These are phyloP conservation scores for Thamnophis elegans DNA, from an alignment of 2,797 vertebrate species.

Conservation along the genomic window DNA sequence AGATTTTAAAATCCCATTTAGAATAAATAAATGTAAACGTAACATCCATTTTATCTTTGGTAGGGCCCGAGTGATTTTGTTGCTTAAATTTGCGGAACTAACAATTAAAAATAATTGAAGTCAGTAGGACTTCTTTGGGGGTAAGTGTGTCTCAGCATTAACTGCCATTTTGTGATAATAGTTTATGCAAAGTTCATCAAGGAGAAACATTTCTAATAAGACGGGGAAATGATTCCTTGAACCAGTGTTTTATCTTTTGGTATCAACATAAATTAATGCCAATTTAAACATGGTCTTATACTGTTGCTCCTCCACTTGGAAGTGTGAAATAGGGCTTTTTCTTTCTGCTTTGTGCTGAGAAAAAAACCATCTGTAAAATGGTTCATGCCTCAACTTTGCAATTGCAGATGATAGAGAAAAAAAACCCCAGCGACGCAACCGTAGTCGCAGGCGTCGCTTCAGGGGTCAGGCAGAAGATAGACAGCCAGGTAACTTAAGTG, in stretches of 20 bases:
- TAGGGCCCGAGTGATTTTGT: background rate
- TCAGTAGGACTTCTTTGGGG: background rate
- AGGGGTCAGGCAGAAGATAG: slow-evolving; percentile 93
- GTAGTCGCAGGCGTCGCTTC: slow-evolving; percentile 91
- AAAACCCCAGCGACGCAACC: slow-evolving; percentile 96
- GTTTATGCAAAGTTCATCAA: background rate
- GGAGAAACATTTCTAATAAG: background rate
- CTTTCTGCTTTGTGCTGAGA: slow-evolving; percentile 58
- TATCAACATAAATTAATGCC: slow-evolving; percentile 39
- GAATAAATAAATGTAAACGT: slow-evolving; percentile 13
- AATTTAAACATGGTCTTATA: slow-evolving; percentile 48
- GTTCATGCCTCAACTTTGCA: slow-evolving; percentile 79
- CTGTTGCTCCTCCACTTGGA: slow-evolving; percentile 46
- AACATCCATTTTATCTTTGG: background rate
- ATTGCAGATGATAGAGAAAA: slow-evolving; percentile 92
- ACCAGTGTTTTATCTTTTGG: background rate
- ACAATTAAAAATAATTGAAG: background rate
- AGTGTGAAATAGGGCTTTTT: slow-evolving; percentile 23
- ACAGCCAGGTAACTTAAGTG: slow-evolving; percentile 94
- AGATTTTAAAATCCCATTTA: slow-evolving; percentile 17
- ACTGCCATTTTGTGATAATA: background rate
- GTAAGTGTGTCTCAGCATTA: background rate
- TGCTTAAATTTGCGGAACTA: background rate
- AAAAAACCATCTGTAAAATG: slow-evolving; percentile 67
- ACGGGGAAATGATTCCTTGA: background rate